These are phyloP conservation scores for Nothoprocta pentlandii DNA, from an alignment of 2,113 vertebrate genomes.

Conservation along the genomic window DNA sequence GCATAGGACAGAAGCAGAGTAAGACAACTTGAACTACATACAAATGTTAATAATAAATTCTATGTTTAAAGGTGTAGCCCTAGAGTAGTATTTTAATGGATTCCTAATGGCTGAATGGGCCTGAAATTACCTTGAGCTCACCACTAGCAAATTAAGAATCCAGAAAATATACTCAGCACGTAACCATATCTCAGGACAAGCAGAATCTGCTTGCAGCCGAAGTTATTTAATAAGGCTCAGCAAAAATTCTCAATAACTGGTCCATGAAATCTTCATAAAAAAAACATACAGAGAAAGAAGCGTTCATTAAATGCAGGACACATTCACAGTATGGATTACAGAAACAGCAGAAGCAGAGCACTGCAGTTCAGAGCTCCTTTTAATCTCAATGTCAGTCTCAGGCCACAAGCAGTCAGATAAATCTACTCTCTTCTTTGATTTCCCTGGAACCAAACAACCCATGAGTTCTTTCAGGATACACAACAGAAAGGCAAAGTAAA, in stretches of 20 bases:
- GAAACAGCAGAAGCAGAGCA: neutral
- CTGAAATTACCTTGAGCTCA: neutral
- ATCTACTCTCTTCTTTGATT: neutral
- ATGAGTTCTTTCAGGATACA: neutral
- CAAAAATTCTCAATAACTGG: neutral
- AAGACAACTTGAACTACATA: neutral
- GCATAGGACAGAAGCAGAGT: neutral
- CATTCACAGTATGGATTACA: neutral
- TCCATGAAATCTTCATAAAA: neutral
- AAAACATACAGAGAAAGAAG: neutral
- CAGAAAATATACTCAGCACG: neutral
- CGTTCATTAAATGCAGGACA: neutral
- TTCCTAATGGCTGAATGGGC: neutral
- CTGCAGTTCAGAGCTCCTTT: neutral
- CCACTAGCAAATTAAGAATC: neutral
- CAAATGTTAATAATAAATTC: accelerated
- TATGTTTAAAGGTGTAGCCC: neutral
- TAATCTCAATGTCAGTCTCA: neutral
- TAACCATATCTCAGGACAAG: neutral
- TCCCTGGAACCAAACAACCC: neutral
- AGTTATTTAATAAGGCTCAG: neutral
- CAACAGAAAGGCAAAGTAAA: neutral
- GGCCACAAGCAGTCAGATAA: neutral
- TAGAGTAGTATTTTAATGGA: neutral
- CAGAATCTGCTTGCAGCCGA: neutral